Evolutionary conservation across 2,113 vertebrate genomes (phyloP).

Genomic region (Chionis minor): DNA sequence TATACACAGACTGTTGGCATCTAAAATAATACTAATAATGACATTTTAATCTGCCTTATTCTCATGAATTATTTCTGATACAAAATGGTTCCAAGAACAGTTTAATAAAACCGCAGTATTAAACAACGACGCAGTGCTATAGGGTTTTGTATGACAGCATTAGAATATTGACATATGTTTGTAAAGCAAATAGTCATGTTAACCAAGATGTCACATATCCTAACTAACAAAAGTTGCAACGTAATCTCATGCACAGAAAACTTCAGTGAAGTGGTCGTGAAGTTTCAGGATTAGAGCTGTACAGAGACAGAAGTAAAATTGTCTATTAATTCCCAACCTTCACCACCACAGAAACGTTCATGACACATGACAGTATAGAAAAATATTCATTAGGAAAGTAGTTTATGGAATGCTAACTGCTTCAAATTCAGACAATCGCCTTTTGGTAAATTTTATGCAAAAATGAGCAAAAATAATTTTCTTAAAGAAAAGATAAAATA

Average conservation of each 20-base stretch:
- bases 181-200: neutral
- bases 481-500: neutral
- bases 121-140: neutral
- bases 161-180: neutral
- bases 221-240: neutral
- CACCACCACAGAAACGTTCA: neutral
- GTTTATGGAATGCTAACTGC: neutral
- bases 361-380: neutral
- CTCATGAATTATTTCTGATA: neutral
- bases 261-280: neutral
- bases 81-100: neutral
- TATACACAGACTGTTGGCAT: constrained; percentile 6
- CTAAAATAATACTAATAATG: constrained; percentile 10
- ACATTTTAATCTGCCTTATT: neutral
- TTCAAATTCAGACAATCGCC: neutral
- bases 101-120: neutral
- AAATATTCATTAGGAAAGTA: neutral
- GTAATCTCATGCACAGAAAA: neutral
- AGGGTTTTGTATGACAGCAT: neutral
- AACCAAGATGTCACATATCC: neutral
- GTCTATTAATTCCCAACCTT: neutral
- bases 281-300: neutral
- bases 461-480: neutral
- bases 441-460: neutral
- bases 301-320: neutral